A percentile compares a stretch with the other conserved stretches of the same genome.
phyloP scores from a whole-genome alignment of 2,888 invertebrate species.

The Cephus nigrinus region DNA sequence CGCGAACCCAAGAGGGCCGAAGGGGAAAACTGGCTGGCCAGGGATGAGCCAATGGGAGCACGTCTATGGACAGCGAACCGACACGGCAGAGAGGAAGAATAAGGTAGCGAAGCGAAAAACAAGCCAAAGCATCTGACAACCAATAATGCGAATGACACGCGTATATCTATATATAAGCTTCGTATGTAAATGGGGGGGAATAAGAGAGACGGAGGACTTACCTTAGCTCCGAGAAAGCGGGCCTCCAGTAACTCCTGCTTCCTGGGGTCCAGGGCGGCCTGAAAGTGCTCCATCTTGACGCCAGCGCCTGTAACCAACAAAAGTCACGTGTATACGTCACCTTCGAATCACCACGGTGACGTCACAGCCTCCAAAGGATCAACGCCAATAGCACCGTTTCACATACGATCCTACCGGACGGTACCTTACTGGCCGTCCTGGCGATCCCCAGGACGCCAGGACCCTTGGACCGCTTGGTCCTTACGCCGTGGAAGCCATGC shows the following conservation, averaged over 20 bases:
- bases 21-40: background rate
- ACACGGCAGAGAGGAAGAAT: background rate
- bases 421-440: background rate
- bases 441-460: background rate
- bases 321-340: slow-evolving; percentile 70
- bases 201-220: slow-evolving; percentile 69
- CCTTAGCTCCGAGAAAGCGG: slow-evolving; percentile 95
- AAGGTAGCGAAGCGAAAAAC: background rate
- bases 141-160: background rate
- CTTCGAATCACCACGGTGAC: slow-evolving; percentile 76
- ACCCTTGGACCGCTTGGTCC: background rate
- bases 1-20: background rate
- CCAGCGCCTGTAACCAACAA: slow-evolving; percentile 79
- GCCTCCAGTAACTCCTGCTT: slow-evolving; percentile 99
- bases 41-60: background rate
- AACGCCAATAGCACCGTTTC: background rate
- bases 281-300: slow-evolving; percentile 97
- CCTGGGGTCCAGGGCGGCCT: slow-evolving; percentile 96
- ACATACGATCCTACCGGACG: background rate
- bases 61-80: background rate
- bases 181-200: background rate
- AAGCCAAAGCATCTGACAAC: background rate
- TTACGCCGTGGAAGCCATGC: background rate
- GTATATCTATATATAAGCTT: background rate
- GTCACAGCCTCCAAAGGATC: background rate